Evolutionary conservation across 2,113 vertebrate genomes (phyloP), one percentile per base, ranked within the genome.

Genomic region (Noctilio leporinus): DNA sequence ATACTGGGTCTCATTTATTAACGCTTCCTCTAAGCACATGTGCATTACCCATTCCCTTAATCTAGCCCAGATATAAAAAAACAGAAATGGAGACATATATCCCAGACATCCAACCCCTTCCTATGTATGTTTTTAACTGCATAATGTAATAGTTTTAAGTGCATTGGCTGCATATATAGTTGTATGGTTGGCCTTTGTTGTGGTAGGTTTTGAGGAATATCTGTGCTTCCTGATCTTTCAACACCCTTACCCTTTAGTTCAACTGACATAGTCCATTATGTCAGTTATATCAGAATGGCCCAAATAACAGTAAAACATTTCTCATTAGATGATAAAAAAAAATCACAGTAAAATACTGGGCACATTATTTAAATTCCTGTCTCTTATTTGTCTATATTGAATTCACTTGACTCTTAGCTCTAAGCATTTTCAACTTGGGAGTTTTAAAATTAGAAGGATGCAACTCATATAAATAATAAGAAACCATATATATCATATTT

Each of bases 361-460:
- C 16, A 73, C 2, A 10, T 92, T 83, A 49, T n/a, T 84, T 91
- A 47, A 86, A 62, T 86, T 78, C 9, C 3, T 87, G 4, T 69
- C 15, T 80, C 19, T 62, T 59, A 59, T 47, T 94, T 81, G 8
- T 45, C 67, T 77, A 47, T 67, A 51, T 30, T 93, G 40, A 82
- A 35, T 10, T 81, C 30, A 38, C 17, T 94, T 83, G 4, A 15
- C 67, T 81, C 77, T 78, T 57, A 64, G 26, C 73, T 82, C 4
- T 70, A 43, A 88, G 35, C 30, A 76, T 86, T 89, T 90, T 97
- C 35, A 84, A 64, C 24, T 73, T 57, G 2, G 20, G 82, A 83
- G 10, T 55, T 97, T 95, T 95, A 62, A 96, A 88, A 93, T 85
- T 53, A 89, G 24, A 67, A 89, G 3, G 4, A 35, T 70, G 16